Evolutionary conservation across 2,888 invertebrate species (phyloP), one percentile per base, ranked within the genome.

Genomic region (Noctua janthina): DNA sequence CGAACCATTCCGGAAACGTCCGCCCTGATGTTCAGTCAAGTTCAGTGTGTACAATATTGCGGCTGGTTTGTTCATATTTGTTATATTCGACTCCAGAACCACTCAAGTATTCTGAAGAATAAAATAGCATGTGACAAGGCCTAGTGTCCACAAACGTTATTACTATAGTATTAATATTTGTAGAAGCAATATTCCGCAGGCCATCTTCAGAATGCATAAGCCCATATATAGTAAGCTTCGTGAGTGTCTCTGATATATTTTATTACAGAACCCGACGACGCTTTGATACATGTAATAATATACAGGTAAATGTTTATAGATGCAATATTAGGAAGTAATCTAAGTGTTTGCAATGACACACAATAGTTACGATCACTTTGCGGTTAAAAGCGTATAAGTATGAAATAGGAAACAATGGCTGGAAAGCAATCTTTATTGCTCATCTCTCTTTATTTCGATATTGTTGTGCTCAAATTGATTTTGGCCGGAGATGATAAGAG

Each of bases 381-480:
- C 92, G 92, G 93, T 92, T 92, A 91, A 90, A 82, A 82, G 43
- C 77, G 67, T 86, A 90, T 89, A 77, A 73, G 77, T 94, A 94
- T 93, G 93, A 94, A 94, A 93, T 93, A 91, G 92, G 91, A 94
- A 95, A 96, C 95, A 95, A 96, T 95, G 90, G 93, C 90, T 88
- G 88, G 92, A 93, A 92, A 92, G 88, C 92, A 94, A 95, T 95
- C 95, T 95, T 94, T 95, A 95, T 93, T 94, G 93, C 91, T 92
- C 91, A 94, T 94, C 94, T 92, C 89, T 92, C 91, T 94, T 92
- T 93, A 94, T 92, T 94, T 91, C 92, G 93, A 95, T 95, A 94
- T 94, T 93, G 92, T 94, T 92, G 91, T 91, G 92, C 93, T 92
- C 88, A 93, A 95, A 95, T 96, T 94, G 95, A 96, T 95, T 95